phyloP scores from a whole-genome alignment of 2,888 invertebrate genomes.

The Frankliniella fusca region DNA sequence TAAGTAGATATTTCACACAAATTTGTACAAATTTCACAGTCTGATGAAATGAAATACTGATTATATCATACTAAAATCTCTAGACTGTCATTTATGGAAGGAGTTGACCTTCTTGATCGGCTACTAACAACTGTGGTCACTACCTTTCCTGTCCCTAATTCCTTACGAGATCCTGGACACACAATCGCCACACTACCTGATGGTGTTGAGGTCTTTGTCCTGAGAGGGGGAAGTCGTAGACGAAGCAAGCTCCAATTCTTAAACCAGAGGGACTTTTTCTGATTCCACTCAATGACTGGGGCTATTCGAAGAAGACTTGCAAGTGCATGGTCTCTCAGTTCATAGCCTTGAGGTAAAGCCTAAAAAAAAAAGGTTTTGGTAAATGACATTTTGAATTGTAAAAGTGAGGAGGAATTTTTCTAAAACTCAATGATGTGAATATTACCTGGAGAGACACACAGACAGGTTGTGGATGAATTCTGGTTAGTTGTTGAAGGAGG shows the following conservation, averaged over 20 bases:
- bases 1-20: too few species aligned
- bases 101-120: not conserved
- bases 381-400: not conserved
- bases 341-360: not conserved
- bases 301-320: not conserved
- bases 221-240: not conserved
- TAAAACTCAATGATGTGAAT: not conserved
- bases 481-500: not conserved
- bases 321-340: not conserved
- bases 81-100: not conserved
- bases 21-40: too few species aligned
- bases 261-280: not conserved
- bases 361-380: not conserved
- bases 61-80: not conserved
- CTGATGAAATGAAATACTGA: too few species aligned
- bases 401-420: not conserved
- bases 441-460: conserved; percentile 2
- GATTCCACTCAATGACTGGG: not conserved
- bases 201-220: not conserved
- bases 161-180: not conserved
- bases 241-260: conserved; percentile 17
- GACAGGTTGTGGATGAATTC: not conserved
- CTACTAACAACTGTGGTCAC: conserved; percentile 2
- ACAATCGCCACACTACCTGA: not conserved
- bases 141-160: not conserved